Base-by-base conservation (phyloP, 2,113 vertebrate species). In the Limnothrissa miodon region DNA sequence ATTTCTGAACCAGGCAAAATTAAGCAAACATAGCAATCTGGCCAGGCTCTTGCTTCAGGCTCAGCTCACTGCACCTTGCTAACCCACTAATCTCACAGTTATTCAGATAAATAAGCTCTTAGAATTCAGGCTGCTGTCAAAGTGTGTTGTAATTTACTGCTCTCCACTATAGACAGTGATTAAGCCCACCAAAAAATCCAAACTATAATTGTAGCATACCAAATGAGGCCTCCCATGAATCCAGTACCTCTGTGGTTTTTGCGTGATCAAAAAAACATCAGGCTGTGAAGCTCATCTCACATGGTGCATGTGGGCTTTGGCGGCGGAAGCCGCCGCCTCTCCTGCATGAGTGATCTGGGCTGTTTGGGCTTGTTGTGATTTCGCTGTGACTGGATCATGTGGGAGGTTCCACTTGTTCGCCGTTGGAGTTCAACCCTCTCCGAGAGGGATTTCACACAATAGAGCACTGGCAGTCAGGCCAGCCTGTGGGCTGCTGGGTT, bases 401-500 rank as follows among this genome's bases (percentile, higher is more conserved):
- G 39, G 80, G 51, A 33, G 56, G 80, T 56, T 51, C 80, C 80
- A 81, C 39, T 81, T 46, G 39, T 81, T 74, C 66, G 13, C 29
- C 25, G 10, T 33, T 33, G 29, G 51, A 56, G 81, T 82, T 48
- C n/a, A 74, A 33, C 81, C 44, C 25, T 74, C 66, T 74, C 33
- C 9, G 15, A 36, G 42, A 46, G 25, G 44, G 62, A 51, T 78
- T 45, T 29, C 66, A 74, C n/a, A 78, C 25, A n/a, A 74, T 46
- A 59, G 45, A 36, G 42, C 42, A 36, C n/a, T 82, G 83, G 78
- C 78, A 84, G 39, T 45, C 33, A 80, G 81, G 81, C 53, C 78
- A 29, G 6, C 39, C 84, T 56, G 83, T 82, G 79, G 39, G 83
- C 42, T 85, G 79, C 17, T 83, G 29, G 56, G 83, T 82, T 86